phyloP scores from a whole-genome alignment of 1,140 invertebrate species.

The Magallana angulata region DNA sequence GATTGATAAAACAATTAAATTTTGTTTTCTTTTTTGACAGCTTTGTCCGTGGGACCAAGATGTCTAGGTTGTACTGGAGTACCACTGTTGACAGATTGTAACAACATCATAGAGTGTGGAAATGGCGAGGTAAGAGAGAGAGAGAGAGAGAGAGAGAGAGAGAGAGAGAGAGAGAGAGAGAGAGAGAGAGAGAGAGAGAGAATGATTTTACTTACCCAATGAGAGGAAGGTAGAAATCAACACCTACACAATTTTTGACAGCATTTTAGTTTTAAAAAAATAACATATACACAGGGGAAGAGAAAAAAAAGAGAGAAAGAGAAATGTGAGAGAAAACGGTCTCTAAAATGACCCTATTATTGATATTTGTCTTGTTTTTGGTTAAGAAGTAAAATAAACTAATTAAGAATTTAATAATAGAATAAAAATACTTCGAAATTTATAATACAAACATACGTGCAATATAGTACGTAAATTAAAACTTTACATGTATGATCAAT shows the following conservation, averaged over 20 bases:
- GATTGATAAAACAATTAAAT: not conserved
- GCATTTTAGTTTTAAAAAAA: not conserved
- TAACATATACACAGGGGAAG: not conserved
- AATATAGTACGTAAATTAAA: not conserved
- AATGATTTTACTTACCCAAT: not conserved
- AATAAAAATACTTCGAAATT: not conserved
- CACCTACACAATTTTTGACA: not conserved
- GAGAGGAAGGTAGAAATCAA: not conserved
- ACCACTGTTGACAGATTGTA: not conserved
- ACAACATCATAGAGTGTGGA: not conserved
- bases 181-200: slow-evolving; percentile 8
- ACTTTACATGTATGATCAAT: not conserved
- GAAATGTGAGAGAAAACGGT: no score
- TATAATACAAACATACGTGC: not conserved
- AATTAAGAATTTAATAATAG: no score
- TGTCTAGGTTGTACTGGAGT: slow-evolving; percentile 4
- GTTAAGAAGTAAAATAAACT: not conserved
- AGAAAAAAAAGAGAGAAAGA: no score
- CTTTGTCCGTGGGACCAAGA: not conserved
- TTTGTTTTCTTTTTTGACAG: not conserved
- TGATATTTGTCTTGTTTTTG: no score
- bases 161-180: slow-evolving; percentile 12
- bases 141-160: slow-evolving; percentile 27
- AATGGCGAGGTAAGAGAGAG: slow-evolving; percentile 3
- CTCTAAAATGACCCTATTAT: no score